Base-by-base conservation (phyloP, 2,888 invertebrate genomes). In the Volucella zonaria region DNA sequence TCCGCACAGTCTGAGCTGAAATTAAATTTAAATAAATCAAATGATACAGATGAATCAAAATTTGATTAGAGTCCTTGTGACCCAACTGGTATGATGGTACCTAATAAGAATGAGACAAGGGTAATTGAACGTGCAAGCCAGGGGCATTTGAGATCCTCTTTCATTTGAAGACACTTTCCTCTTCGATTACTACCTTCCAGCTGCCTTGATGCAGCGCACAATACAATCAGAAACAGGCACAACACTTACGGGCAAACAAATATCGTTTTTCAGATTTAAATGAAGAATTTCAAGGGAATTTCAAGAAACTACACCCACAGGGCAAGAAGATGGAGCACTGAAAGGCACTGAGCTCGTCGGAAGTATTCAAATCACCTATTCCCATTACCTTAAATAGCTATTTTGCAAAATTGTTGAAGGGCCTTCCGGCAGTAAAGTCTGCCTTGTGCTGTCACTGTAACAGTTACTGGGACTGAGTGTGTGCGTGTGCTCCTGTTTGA, bases 11-110 rank as follows among this genome's bases (percentile, higher is more conserved):
- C 45, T 52, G 52, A 76, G 58, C 71, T 77, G 42, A 51, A 64
- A 74, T 77, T 68, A 45, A 68, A 78, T 74, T 74, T 64, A 78
- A 78, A 68, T 68, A 68, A 82, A 77, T 73, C 61, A 82, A 74
- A 78, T 82, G 73, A 77, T 66, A 76, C 66, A 61, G 56, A 77
- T 73, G 56, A 74, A 82, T 78, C 73, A 64, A 74, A 74, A 64
- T 78, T 74, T 82, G 61, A 77, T 82, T 67, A 68, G 62, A 68
- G 43, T 61, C 68, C 42, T 64, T 49, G 15, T 14, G 52, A 31
- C 2, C 40, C 11, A 11, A 3, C 47, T 49, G 1, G 12, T 31
- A 31, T 6, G 31, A 1, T 31, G 6, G 6, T 31, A 31, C 31
- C 31, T 31, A 31, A 31, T 31, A 31, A 31, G 18, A 54, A 54